Evolutionary conservation across 2,888 invertebrate genomes (phyloP), one percentile per base, ranked within the genome.

Genomic region (Acleris laterana): DNA sequence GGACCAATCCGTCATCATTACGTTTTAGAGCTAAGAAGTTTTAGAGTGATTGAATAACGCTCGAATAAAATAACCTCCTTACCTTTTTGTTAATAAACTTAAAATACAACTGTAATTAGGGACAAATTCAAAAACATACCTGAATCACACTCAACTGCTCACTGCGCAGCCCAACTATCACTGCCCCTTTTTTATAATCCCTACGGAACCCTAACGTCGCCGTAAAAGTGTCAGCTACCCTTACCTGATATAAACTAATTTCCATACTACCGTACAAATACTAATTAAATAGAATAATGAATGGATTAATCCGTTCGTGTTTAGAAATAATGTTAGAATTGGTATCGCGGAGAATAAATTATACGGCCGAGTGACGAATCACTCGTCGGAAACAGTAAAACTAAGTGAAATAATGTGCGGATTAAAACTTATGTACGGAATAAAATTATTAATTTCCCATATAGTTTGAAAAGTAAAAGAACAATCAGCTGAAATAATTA

Each of bases 221-320:
- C 51, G 62, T 62, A 38, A 61, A 66, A 66, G 57, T 52, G 66
- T 66, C 66, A 66, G 62, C 52, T 66, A n/a, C 66, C 62, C 61
- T 66, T 61, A 62, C 56, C 13, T 28, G 65, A 61, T 67, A 69
- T 32, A 51, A 49, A 62, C 70, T 59, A 61, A 73, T 72, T 73
- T 71, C 70, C 71, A 68, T 74, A 73, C 77, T 74, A 72, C 77
- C 77, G 75, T 76, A 77, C 77, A 82, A 81, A 82, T 75, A 81
- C 75, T 77, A 80, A 84, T 83, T 83, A n/a, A n/a, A n/a, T n/a
- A 83, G 77, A 79, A 81, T 77, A 78, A 78, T 81, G 78, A 80
- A 84, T 82, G 78, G 81, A 80, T 75, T 74, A 77, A 75, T 79
- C 78, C 75, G 69, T 74, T 76, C 74, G 72, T 78, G 79, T 81